These are phyloP conservation scores for Sebastes vulpes DNA, from an alignment of 2,797 vertebrate genomes.

Conservation along the genomic window DNA sequence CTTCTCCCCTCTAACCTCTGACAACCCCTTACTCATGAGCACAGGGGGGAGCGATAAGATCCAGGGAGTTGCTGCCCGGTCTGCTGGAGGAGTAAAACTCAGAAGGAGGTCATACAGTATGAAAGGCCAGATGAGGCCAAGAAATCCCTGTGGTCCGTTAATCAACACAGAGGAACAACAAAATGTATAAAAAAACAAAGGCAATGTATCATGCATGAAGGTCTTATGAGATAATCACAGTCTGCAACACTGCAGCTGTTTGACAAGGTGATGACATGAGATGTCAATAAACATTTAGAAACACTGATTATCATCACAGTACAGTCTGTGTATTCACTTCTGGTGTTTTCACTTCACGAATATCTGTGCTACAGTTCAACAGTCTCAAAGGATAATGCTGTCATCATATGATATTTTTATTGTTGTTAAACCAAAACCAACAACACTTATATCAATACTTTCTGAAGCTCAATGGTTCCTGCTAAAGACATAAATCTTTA, in stretches of 20 bases:
- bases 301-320: constrained; percentile 4
- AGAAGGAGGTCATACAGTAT: constrained; percentile 49
- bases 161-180: constrained; percentile 72
- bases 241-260: constrained; percentile 8
- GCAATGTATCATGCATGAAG: constrained; percentile 27
- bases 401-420: neutral
- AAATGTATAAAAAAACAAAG: constrained; percentile 13
- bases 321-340: neutral
- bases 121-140: constrained; percentile 40
- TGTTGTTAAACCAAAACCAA: neutral
- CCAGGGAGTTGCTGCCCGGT: constrained; percentile 59
- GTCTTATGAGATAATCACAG: constrained; percentile 14
- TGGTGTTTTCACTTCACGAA: neutral
- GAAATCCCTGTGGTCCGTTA: constrained; percentile 59
- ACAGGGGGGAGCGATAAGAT: constrained; percentile 65
- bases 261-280: constrained; percentile 13
- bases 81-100: constrained; percentile 45
- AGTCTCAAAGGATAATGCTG: neutral
- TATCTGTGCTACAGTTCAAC: neutral
- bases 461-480: neutral
- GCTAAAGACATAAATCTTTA: neutral
- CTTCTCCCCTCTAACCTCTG: constrained; percentile 76
- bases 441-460: no score
- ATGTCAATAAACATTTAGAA: constrained; percentile 32
- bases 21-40: constrained; percentile 42